Percentiles rank a stretch among this genome's conserved stretches.
Evolutionary conservation across 2,113 vertebrate species (phyloP).

Genomic region (Bujurquina vittata): DNA sequence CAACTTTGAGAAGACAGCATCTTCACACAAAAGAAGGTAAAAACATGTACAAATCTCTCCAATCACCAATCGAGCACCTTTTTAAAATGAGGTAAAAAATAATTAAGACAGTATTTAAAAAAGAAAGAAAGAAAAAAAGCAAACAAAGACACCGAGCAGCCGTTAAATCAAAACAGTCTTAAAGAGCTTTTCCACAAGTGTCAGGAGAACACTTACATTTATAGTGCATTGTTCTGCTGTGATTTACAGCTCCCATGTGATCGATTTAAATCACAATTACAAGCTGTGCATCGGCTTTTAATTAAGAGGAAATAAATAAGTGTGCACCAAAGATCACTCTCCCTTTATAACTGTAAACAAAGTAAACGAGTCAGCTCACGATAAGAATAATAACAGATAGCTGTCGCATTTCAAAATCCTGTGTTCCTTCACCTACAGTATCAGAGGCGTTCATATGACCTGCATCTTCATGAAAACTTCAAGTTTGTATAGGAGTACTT

Average conservation of each 20-base stretch:
- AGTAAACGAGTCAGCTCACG: not conserved
- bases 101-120: conserved; percentile 1
- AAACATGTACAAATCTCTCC: conserved; percentile 23
- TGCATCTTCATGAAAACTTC: not conserved
- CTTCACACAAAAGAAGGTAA: conserved; percentile 16
- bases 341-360: conserved; percentile 26
- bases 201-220: conserved; percentile 14
- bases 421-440: no score
- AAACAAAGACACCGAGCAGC: not conserved
- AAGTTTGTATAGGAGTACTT: not conserved
- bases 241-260: conserved; percentile 15
- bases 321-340: not conserved
- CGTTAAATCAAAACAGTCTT: conserved; percentile 1
- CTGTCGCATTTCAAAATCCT: not conserved
- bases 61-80: not conserved
- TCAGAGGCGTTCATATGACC: not conserved
- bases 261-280: conserved; percentile 13
- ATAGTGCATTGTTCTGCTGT: conserved; percentile 15
- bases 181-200: not conserved
- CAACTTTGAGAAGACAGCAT: not conserved
- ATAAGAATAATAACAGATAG: not conserved
- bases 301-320: conserved; percentile 19
- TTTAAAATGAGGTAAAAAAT: not conserved
- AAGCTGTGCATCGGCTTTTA: conserved; percentile 14
- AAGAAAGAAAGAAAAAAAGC: not conserved